Percentiles rank a stretch among this genome's conserved stretches.
Evolutionary conservation across 53 echinoderm and acorn worm species (phyloP).

Genomic region (Luidia sarsii): DNA sequence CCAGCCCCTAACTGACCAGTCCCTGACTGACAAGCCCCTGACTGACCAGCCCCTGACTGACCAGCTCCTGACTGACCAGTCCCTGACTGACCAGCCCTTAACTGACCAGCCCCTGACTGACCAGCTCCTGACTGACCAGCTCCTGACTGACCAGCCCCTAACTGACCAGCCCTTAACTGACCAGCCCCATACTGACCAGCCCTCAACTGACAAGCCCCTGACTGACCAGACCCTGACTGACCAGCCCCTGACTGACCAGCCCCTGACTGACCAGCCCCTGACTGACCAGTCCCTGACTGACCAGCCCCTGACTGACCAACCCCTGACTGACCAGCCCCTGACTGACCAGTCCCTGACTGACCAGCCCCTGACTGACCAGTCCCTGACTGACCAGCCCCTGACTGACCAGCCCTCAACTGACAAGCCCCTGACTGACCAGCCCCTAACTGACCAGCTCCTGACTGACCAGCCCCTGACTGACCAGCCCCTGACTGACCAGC

Average conservation of each 20-base stretch:
- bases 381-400: neutral
- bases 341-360: neutral
- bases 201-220: neutral
- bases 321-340: neutral
- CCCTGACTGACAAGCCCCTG: neutral
- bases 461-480: neutral
- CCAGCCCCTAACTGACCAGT: neutral
- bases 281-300: no score
- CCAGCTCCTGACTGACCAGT: neutral
- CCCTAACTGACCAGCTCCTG: neutral
- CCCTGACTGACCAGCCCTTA: neutral
- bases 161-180: neutral
- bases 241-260: no score
- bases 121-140: neutral
- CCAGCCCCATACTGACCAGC: neutral
- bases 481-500: no score
- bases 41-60: neutral
- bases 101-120: neutral
- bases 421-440: constrained; percentile 5
- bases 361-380: neutral
- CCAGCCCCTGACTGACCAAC: neutral
- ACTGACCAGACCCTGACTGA: no score
- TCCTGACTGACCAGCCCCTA: neutral
- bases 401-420: no score
- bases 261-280: no score